Conservation (phyloP, 2,888 invertebrate genomes). For the Notodonta dromedarius region DNA sequence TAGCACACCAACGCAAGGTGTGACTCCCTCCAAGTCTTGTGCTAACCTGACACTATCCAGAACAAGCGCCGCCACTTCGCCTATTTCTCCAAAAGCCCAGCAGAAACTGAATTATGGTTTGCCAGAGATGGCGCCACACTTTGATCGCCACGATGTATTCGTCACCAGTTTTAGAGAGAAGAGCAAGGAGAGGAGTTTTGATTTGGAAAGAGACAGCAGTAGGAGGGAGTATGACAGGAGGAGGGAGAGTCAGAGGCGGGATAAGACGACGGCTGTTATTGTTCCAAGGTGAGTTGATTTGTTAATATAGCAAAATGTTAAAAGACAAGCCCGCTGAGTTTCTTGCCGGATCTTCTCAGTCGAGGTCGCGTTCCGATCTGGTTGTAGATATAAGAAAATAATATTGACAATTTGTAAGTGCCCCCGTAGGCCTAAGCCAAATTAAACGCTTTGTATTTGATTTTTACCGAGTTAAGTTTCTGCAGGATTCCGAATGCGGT, state of each 20-base stretch:
- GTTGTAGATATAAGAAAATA: no score
- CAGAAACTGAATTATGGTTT: constrained; percentile 83
- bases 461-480: no score
- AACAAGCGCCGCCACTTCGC: constrained; percentile 56
- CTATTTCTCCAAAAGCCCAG: constrained; percentile 81
- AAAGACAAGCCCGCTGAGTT: no score
- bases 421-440: no score
- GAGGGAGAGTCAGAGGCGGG: constrained; percentile 52
- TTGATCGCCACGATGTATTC: constrained; percentile 70
- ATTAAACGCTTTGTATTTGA: no score
- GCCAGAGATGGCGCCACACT: constrained; percentile 45
- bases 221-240: constrained; percentile 60
- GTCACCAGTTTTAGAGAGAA: constrained; percentile 73
- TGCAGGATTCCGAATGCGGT: no score
- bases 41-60: constrained; percentile 67
- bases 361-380: no score
- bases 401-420: no score
- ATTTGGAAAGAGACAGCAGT: constrained; percentile 59
- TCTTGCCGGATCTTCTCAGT: no score
- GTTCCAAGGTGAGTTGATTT: constrained; percentile 68
- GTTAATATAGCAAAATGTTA: neutral
- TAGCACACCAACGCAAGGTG: constrained; percentile 71
- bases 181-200: constrained; percentile 56
- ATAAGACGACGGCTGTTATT: constrained; percentile 79
- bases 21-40: constrained; percentile 79